Evolutionary conservation across 2,888 invertebrate genomes (phyloP).

Genomic region (Volucella inanis): DNA sequence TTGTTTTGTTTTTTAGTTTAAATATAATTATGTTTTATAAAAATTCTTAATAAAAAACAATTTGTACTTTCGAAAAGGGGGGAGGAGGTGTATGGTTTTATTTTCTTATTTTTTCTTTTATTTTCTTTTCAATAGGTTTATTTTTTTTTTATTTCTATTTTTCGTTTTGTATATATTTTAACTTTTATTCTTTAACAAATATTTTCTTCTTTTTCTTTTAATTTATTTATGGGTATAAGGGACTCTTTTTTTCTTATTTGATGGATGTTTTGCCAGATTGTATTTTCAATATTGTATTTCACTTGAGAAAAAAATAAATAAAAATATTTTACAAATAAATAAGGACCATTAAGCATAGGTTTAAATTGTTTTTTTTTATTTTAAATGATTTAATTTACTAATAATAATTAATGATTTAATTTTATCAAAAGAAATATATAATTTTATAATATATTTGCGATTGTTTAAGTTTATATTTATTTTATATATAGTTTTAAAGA

Average conservation of each 20-base stretch:
- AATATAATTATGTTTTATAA: constrained; percentile 76
- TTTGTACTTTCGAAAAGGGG: constrained; percentile 83
- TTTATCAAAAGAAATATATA: constrained; percentile 62
- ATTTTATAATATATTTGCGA: constrained; percentile 61
- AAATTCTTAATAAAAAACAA: constrained; percentile 82
- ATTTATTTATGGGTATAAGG: constrained; percentile 80
- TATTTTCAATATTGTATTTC: constrained; percentile 49
- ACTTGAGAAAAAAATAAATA: constrained; percentile 63
- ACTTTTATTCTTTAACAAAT: constrained; percentile 61
- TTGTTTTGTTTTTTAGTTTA: constrained; percentile 50
- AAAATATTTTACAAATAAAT: constrained; percentile 37
- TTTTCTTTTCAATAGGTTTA: constrained; percentile 72
- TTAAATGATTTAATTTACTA: constrained; percentile 69
- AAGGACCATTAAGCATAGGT: constrained; percentile 59
- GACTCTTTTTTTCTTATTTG: constrained; percentile 81
- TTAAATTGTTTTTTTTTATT: constrained; percentile 16
- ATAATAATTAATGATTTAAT: constrained; percentile 60
- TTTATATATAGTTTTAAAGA: constrained; percentile 75
- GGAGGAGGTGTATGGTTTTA: constrained; percentile 81
- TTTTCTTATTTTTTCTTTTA: constrained; percentile 75
- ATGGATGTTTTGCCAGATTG: constrained; percentile 69
- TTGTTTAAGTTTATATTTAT: constrained; percentile 65
- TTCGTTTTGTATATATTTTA: constrained; percentile 76
- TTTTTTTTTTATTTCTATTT: constrained; percentile 71
- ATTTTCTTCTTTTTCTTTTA: constrained; percentile 64